Evolutionary conservation across 2,797 vertebrate genomes (phyloP), one percentile per base, ranked within the genome.

Genomic region (Euthynnus affinis): DNA sequence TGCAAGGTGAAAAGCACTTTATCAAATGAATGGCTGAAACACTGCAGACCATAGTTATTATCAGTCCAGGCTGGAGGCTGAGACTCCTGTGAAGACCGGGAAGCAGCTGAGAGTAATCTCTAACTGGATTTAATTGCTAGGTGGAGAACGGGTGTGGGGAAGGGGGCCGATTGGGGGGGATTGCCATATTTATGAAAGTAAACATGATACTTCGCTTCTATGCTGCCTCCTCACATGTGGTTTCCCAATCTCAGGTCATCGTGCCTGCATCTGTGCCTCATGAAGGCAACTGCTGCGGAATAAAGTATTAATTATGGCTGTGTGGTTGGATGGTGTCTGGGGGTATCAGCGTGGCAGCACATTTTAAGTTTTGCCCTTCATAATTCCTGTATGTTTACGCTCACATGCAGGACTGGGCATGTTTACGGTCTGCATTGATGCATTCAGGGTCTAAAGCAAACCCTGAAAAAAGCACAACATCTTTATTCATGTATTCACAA

Each of bases 251-350:
- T 93, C 90, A 90, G 86, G 91, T 96, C 93, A 94, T 94, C 93
- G 93, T 91, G 88, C 90, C 92, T 85, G 78, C 93, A 94, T 92
- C 93, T 95, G 93, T 88, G 25, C 90, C 89, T 93, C 90, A 90
- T 93, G 94, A 94, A 95, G 94, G 92, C 90, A 94, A 93, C 92
- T 93, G 92, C 87, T 85, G 83, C 81, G 89, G 89, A 94, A 92
- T 91, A 93, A 94, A 94, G 94, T 95, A 96, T 96, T 95, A 96
- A 96, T 96, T 96, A 96, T 95, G 94, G 88, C 91, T 91, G 84
- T 94, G 94, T 78, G 95, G 92, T 94, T 93, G 92, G 92, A 93
- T 88, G 92, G 90, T 93, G 93, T 96, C 91, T 94, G 83, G 76
- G 87, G 88, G 87, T 88, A 94, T 93, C 92, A 87, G 91, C 85